These are phyloP conservation scores for Drosophila watanabei DNA, from an alignment of 1,140 invertebrate genomes.

Conservation along the genomic window DNA sequence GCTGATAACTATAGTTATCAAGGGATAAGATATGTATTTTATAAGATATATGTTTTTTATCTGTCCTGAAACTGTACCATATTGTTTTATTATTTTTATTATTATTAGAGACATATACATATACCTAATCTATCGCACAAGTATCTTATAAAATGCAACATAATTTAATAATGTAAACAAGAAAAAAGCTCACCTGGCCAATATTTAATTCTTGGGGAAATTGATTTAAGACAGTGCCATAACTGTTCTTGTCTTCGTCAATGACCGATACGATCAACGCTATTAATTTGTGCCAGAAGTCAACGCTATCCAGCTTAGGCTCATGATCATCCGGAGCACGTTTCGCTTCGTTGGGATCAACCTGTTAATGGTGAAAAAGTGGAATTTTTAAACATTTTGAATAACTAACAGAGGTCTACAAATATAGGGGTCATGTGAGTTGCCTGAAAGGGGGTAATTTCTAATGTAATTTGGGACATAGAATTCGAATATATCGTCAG, in stretches of 20 bases:
- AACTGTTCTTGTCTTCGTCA: constrained; percentile 99
- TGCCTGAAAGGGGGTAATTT: no score
- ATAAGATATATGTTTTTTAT: not conserved
- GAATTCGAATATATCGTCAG: no score
- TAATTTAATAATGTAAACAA: not conserved
- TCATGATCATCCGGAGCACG: constrained; percentile 95
- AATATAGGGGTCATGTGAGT: no score
- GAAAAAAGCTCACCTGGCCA: constrained; percentile 89
- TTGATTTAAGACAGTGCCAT: constrained; percentile 99
- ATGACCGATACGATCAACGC: constrained; percentile 99
- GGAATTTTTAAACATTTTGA: no score
- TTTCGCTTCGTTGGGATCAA: constrained; percentile 95
- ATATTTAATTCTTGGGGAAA: constrained; percentile 97
- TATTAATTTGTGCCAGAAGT: constrained; percentile 99
- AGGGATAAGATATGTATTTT: not conserved
- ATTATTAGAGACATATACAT: not conserved
- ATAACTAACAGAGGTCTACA: no score
- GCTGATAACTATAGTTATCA: constrained; percentile 92
- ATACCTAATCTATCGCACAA: not conserved
- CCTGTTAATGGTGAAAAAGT: constrained; percentile 85
- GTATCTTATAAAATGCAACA: no score
- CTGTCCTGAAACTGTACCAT: not conserved
- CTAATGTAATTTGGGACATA: no score
- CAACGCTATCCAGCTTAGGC: constrained; percentile 95
- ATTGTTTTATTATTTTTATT: not conserved